Conservation (phyloP, 2,888 invertebrate genomes). For the Pandemis cinnamomeana region DNA sequence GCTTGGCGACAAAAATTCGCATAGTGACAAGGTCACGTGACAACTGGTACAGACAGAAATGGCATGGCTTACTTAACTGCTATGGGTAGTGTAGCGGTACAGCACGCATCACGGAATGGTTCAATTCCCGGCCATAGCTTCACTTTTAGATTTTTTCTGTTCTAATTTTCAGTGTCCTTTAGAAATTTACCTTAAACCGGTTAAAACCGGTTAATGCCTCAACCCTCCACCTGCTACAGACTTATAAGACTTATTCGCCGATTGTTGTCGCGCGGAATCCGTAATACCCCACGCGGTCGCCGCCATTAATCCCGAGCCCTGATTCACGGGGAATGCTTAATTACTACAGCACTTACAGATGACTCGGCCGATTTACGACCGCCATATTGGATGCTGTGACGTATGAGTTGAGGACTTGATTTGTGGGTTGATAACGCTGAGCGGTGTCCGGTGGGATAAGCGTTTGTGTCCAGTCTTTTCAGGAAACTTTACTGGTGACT, state of each 20-base stretch:
- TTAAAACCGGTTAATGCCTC: neutral
- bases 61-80: no score
- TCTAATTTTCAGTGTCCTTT: no score
- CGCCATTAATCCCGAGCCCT: conserved; percentile 56
- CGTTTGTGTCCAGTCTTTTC: neutral
- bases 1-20: no score
- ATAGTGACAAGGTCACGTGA: no score
- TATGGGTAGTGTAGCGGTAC: no score
- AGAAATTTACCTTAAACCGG: neutral
- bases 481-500: neutral
- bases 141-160: no score
- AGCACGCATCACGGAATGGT: no score
- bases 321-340: conserved; percentile 59
- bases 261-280: conserved; percentile 45
- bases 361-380: conserved; percentile 52
- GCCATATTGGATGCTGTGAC: conserved; percentile 58
- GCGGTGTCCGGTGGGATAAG: neutral
- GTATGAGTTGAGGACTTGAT: conserved; percentile 45
- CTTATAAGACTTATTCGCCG: conserved; percentile 11
- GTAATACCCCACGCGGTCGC: conserved; percentile 46
- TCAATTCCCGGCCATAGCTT: no score
- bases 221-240: conserved; percentile 27
- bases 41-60: no score
- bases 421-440: conserved; percentile 24
- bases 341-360: conserved; percentile 53